Conservation (phyloP, 2,888 invertebrate genomes). For the Nycteola revayana region DNA sequence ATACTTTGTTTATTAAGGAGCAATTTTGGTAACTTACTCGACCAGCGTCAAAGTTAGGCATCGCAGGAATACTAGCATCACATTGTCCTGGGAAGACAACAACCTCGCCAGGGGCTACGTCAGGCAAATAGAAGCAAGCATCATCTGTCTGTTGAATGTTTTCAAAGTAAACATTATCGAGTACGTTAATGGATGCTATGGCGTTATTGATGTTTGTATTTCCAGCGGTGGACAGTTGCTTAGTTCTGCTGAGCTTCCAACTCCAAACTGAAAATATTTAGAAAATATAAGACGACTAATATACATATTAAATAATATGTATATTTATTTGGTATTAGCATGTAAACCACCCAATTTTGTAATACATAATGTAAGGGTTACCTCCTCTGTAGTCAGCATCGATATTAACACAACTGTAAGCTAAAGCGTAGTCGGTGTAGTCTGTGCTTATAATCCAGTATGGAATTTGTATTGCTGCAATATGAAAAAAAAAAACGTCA, state of each 20-base stretch:
- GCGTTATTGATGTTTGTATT: constrained; percentile 37
- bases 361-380: constrained; percentile 4
- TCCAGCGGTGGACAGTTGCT: constrained; percentile 30
- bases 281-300: not conserved
- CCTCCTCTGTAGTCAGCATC: constrained; percentile 26
- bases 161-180: constrained; percentile 47
- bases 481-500: not conserved
- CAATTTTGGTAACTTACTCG: constrained; percentile 37
- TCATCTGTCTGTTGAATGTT: constrained; percentile 40
- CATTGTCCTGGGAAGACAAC: constrained; percentile 55
- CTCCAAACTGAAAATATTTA: not conserved
- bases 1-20: too few relatives aligned
- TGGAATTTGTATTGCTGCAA: constrained; percentile 33
- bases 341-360: not conserved
- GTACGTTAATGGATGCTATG: constrained; percentile 41
- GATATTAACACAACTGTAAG: constrained; percentile 81
- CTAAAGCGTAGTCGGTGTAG: constrained; percentile 79
- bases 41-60: constrained; percentile 47
- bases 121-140: constrained; percentile 58
- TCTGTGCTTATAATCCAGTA: constrained; percentile 84
- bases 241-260: constrained; percentile 7
- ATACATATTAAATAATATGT: too few relatives aligned
- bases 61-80: constrained; percentile 45
- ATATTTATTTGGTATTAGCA: too few relatives aligned
- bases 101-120: constrained; percentile 32